phyloP scores from a whole-genome alignment of 2,113 vertebrate genomes.

The Rousettus leschenaultii region DNA sequence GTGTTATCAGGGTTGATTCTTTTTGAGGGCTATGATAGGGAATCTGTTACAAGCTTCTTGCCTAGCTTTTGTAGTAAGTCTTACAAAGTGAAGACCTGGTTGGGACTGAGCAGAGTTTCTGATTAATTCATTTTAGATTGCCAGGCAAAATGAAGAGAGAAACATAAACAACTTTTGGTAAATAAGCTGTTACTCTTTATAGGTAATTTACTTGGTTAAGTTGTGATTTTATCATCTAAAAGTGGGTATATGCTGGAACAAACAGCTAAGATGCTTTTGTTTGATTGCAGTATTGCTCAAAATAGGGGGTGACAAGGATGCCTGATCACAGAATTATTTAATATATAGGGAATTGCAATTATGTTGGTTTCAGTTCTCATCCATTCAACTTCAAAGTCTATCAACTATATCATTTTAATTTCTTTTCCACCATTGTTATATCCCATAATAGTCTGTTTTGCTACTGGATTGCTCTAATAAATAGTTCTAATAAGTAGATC shows the following conservation, averaged over 20 bases:
- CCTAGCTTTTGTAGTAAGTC: not conserved
- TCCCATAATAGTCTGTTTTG: not conserved
- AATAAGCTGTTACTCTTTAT: not conserved
- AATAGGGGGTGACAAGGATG: not conserved
- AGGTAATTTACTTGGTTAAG: not conserved
- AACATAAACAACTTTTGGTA: not conserved
- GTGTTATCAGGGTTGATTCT: not conserved
- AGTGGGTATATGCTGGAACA: not conserved
- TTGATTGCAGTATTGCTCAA: not conserved
- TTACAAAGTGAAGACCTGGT: not conserved
- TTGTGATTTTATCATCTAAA: not conserved
- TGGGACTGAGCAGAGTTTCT: not conserved
- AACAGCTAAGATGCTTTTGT: not conserved
- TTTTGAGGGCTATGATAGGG: not conserved
- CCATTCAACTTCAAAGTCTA: not conserved
- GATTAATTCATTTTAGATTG: not conserved
- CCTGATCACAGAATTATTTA: not conserved
- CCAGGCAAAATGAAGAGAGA: not conserved
- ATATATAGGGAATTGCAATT: not conserved
- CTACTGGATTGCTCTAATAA: not conserved
- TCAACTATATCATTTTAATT: not conserved
- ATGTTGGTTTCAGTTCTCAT: not conserved
- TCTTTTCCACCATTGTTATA: not conserved
- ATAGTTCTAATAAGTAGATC: not conserved
- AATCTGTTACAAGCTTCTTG: not conserved